Conservation (phyloP, 2,888 invertebrate genomes). For the Anarsia innoxiella region DNA sequence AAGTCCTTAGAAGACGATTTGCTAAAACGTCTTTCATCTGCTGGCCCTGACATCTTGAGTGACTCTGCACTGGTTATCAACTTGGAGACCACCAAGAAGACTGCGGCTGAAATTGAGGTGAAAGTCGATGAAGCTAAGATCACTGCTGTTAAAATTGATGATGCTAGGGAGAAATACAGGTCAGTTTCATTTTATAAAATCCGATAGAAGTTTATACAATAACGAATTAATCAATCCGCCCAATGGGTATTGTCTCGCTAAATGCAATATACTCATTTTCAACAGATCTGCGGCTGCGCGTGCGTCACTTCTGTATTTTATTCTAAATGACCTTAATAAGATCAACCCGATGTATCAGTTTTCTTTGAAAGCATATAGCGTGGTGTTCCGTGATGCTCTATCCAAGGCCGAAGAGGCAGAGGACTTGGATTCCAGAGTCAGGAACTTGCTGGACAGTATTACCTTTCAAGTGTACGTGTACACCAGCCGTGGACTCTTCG, state of each 20-base stretch:
- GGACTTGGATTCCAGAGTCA: constrained; percentile 82
- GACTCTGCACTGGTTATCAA: constrained; percentile 94
- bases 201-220: no score
- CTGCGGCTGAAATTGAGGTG: constrained; percentile 90
- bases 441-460: constrained; percentile 88
- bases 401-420: constrained; percentile 79
- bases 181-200: constrained; percentile 16
- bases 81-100: constrained; percentile 94
- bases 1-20: constrained; percentile 95
- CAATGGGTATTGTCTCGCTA: no score
- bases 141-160: constrained; percentile 91
- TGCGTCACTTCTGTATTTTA: constrained; percentile 94
- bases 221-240: no score
- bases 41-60: constrained; percentile 93
- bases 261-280: no score
- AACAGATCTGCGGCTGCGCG: constrained; percentile 86
- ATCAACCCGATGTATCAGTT: constrained; percentile 98
- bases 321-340: constrained; percentile 92
- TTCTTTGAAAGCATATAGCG: constrained; percentile 94
- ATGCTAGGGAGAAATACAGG: constrained; percentile 91
- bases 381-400: constrained; percentile 92
- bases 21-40: constrained; percentile 88
- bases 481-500: constrained; percentile 92
- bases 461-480: constrained; percentile 89
- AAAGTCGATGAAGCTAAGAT: constrained; percentile 91